Percentiles rank a stretch among this genome's conserved stretches.
These are phyloP conservation scores for Ciona savignyi DNA, from an alignment of 23 tunicate species.

Conservation along the genomic window DNA sequence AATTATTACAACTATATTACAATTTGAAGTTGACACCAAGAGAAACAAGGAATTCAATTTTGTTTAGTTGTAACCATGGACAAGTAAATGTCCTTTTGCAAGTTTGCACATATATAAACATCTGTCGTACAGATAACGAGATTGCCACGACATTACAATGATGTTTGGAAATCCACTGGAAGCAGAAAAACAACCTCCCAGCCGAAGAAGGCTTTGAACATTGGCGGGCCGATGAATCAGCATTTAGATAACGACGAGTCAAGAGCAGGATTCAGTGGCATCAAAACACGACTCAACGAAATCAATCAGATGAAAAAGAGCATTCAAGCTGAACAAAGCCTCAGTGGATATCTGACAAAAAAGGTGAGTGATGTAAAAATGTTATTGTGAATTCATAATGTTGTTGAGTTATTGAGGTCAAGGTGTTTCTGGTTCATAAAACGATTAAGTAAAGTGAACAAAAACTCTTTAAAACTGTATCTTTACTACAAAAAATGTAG, in stretches of 20 bases:
- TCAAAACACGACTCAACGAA: constrained; percentile 44
- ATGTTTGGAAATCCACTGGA: neutral
- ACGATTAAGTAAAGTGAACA: neutral
- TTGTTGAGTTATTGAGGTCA: neutral
- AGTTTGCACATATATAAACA: no score
- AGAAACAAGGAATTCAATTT: no score
- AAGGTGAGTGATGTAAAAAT: constrained; percentile 12
- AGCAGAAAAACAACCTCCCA: constrained; percentile 20
- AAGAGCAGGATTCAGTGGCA: constrained; percentile 50
- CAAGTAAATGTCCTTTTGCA: no score
- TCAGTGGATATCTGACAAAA: constrained; percentile 29
- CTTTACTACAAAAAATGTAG: neutral
- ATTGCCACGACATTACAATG: constrained; percentile 10
- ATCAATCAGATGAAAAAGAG: constrained; percentile 41
- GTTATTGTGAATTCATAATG: no score
- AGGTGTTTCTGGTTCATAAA: neutral
- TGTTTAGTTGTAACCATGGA: no score
- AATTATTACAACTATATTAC: no score
- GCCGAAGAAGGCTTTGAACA: neutral
- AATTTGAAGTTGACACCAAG: no score
- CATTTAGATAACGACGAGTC: constrained; percentile 16
- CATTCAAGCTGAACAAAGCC: constrained; percentile 39
- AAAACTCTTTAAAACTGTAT: neutral
- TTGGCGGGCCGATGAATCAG: constrained; percentile 1
- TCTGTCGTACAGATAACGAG: neutral